Conservation (phyloP, 2,113 vertebrate genomes). For the Caretta caretta region DNA sequence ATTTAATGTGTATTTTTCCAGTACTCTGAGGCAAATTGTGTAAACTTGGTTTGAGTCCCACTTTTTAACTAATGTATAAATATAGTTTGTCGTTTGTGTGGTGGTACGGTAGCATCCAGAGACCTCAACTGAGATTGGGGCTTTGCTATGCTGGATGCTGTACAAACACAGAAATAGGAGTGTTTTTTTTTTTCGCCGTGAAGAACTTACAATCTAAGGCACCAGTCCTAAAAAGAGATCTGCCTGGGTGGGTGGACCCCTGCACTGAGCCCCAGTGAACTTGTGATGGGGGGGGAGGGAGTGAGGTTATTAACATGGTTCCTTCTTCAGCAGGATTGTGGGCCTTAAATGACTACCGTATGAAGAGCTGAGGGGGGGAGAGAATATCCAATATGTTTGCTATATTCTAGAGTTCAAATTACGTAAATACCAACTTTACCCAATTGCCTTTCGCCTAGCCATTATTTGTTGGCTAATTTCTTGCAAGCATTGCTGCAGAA, state of each 20-base stretch:
- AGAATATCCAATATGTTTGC: conserved; percentile 54
- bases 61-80: conserved; percentile 57
- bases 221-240: not conserved
- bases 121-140: conserved; percentile 10
- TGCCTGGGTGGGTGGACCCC: not conserved
- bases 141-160: not conserved
- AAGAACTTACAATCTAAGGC: not conserved
- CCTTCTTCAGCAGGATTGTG: conserved; percentile 64
- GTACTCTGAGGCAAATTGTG: conserved; percentile 47
- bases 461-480: conserved; percentile 48
- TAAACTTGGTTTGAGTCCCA: conserved; percentile 31
- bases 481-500: conserved; percentile 42
- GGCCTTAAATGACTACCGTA: conserved; percentile 46
- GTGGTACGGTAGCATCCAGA: conserved; percentile 23
- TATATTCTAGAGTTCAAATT: conserved; percentile 1
- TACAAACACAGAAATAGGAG: conserved; percentile 32
- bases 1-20: not conserved
- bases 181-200: conserved; percentile 31
- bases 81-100: conserved; percentile 45
- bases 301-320: conserved; percentile 37
- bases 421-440: conserved; percentile 27
- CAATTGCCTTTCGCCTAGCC: conserved; percentile 21
- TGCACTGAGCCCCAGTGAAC: conserved; percentile 50
- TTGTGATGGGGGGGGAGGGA: not conserved
- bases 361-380: conserved; percentile 52